Evolutionary conservation across 2,888 invertebrate species (phyloP), one percentile per base, ranked within the genome.

Genomic region (Trichacis sp.): DNA sequence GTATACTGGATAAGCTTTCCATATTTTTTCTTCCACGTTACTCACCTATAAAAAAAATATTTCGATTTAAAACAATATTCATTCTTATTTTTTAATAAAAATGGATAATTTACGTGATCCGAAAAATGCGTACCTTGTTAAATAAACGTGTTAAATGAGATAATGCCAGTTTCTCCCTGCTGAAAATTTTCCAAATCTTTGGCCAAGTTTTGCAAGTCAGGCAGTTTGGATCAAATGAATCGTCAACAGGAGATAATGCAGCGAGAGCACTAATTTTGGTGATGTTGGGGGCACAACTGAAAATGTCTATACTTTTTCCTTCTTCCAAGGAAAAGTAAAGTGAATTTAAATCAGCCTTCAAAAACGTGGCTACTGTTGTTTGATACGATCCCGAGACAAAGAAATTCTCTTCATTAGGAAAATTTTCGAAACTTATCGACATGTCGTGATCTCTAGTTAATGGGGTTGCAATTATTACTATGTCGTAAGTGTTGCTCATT

Each of bases 1-100:
- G 73, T 89, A 89, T 42, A 86, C 79, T 1, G 89, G 89, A 79
- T 89, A 89, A 1, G 89, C 89, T 40, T 86, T 77, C 89, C 89
- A 89, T 55, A 81, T 79, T 11, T 84, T 76, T 17, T 83, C 80
- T 43, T 84, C 74, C 0, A 81, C 64, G 19, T 77, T 59, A 11
- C 71, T 57, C 1, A 81, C 52, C 84, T 84, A 9, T 19, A 15
- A 68, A 5, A 8, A 5, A 8, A 24, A 24, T 8, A 24, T 5
- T 8, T 19, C 9, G 33, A 45, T 19, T 5, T 5, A 8, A 5
- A 24, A 24, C 24, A 24, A 24, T 24, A 24, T n/a, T n/a, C n/a
- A n/a, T n/a, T n/a, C n/a, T n/a, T n/a, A n/a, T n/a, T n/a, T n/a
- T n/a, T n/a, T n/a, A n/a, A n/a, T n/a, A n/a, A n/a, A n/a, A n/a